Base-by-base conservation (phyloP, 53 echinoderm and acorn worm genomes). In the Hippasteria phrygiana region DNA sequence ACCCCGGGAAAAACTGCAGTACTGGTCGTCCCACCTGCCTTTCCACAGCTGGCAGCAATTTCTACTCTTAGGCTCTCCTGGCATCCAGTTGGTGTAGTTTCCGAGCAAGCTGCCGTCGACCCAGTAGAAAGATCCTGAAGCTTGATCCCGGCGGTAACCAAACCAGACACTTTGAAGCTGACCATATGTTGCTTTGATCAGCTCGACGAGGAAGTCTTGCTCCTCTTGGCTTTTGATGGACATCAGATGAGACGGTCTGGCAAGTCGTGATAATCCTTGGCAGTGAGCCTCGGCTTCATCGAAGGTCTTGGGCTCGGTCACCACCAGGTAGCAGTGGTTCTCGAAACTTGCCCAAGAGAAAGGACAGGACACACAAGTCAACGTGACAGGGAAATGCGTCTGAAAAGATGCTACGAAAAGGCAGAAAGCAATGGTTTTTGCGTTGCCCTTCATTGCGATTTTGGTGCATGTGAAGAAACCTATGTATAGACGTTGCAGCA, bases 141-240 rank as follows among this genome's bases (percentile, higher is more conserved):
- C 22, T 6, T 22, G 35, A 40, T 75, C 17, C 6, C 26, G 75
- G 48, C 75, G 63, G 11, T 62, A 62, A 5, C 80, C 80, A 7
- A 80, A n/a, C 80, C 80, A 80, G 62, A n/a, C 24, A 16, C 41
- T 27, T 1, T 10, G 78, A 37, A 0, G 37, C 20, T 0, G n/a
- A 36, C 78, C 59, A 55, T 78, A 37, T 8, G 36, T 38, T 9
- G 38, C 3, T 78, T 18, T 37, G 40, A 55, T 36, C n/a, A 78
- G 37, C 39, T n/a, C 28, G 37, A 78, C 20, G 11, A 78, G 34
- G 78, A 78, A 78, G 11, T 78, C 77, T 32, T 77, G 53, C 34
- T 77, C 77, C 54, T 77, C 77, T 55, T 55, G 55, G 54, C 36
- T 77, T 54, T 36, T 78, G 54, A 78, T 26, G 20, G 78, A 78